Conservation (phyloP, 2,888 invertebrate genomes). For the Luperina testacea region DNA sequence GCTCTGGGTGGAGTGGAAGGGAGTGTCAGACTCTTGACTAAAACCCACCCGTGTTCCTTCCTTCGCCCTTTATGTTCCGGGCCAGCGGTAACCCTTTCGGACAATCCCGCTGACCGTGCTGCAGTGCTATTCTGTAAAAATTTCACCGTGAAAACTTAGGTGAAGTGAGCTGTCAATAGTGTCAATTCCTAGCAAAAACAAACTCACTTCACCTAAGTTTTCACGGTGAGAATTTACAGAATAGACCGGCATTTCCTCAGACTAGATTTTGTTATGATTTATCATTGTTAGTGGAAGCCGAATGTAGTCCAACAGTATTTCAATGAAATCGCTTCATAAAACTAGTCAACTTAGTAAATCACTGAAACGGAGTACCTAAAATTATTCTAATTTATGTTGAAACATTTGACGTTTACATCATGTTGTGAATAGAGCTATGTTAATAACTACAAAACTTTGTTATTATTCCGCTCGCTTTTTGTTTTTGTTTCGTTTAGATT, state of each 20-base stretch:
- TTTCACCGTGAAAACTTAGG: too few species aligned
- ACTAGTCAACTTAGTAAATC: conserved; percentile 33
- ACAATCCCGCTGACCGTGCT: too few species aligned
- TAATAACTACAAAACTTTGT: conserved; percentile 19
- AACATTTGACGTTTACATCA: conserved; percentile 20
- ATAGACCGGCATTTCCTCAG: background rate
- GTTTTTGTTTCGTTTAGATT: conserved; percentile 10
- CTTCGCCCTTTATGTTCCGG: too few species aligned
- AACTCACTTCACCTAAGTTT: too few species aligned
- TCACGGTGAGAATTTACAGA: too few species aligned
- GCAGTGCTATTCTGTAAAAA: too few species aligned
- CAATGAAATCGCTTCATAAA: conserved; percentile 13
- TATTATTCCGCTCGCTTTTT: background rate
- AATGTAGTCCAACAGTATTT: conserved; percentile 8
- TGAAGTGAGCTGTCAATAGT: too few species aligned
- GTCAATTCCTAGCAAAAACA: too few species aligned
- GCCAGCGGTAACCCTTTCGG: too few species aligned
- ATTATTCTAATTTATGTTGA: conserved; percentile 40
- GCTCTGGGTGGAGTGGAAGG: too few species aligned
- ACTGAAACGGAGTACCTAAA: conserved; percentile 25
- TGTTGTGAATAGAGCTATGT: conserved; percentile 18
- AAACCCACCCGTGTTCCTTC: too few species aligned
- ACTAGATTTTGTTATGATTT: background rate
- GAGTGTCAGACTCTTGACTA: too few species aligned
- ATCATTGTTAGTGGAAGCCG: background rate